These are phyloP conservation scores for Tachysurus vachellii DNA, from an alignment of 2,113 vertebrate genomes.

Conservation along the genomic window DNA sequence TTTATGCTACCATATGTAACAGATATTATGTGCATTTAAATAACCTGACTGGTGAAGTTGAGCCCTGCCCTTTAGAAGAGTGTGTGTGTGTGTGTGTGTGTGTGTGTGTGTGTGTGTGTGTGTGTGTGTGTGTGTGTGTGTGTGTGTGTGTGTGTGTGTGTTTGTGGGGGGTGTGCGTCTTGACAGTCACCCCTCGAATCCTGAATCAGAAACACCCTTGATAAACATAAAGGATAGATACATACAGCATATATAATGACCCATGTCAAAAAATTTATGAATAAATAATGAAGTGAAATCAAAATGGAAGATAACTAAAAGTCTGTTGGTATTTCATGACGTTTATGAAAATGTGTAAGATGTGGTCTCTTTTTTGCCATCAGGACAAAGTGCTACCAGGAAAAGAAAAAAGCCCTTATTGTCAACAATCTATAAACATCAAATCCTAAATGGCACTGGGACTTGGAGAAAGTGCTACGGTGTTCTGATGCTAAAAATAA, in stretches of 20 bases:
- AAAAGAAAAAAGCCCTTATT: constrained; percentile 23
- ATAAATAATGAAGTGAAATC: background rate
- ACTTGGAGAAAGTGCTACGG: constrained; percentile 22
- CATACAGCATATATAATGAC: background rate
- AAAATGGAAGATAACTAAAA: background rate
- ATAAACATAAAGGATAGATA: constrained; percentile 25
- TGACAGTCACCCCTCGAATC: constrained; percentile 7
- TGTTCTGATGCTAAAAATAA: background rate
- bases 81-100: constrained; percentile 45
- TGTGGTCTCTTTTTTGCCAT: background rate
- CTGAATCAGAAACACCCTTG: constrained; percentile 30
- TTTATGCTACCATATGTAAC: constrained; percentile 75
- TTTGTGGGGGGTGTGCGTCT: constrained; percentile 27
- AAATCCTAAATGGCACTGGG: constrained; percentile 9
- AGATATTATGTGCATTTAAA: constrained; percentile 64
- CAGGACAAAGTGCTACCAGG: constrained; percentile 24
- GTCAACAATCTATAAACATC: background rate
- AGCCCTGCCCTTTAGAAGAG: constrained; percentile 60
- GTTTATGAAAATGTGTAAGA: background rate
- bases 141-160: constrained; percentile 44
- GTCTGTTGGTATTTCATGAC: background rate
- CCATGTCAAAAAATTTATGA: background rate
- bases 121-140: constrained; percentile 51
- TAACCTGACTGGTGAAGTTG: constrained; percentile 49
- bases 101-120: constrained; percentile 53